Percentiles rank a stretch among this genome's conserved stretches.
Conservation (phyloP, 2,113 vertebrate genomes). For the Crotalus helleri region DNA sequence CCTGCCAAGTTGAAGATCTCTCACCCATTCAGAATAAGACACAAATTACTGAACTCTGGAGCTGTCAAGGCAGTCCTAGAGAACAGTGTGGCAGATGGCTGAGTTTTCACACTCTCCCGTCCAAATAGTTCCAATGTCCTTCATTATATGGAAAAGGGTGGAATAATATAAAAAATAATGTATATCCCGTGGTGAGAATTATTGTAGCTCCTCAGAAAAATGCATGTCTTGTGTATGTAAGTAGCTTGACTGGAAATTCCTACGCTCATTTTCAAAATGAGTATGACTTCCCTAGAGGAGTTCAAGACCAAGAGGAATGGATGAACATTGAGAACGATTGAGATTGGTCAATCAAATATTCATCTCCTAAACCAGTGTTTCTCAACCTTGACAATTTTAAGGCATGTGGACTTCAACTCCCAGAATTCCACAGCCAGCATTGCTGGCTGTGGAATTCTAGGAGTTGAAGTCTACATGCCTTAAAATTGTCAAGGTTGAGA, state of each 20-base stretch:
- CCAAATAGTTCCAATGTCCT: not conserved
- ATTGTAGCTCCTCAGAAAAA: not conserved
- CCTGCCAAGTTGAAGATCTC: not conserved
- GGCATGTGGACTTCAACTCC: too few species aligned
- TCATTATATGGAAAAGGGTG: not conserved
- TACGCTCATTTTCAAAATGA: not conserved
- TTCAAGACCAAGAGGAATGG: not conserved
- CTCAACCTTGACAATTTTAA: too few species aligned
- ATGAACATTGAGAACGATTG: not conserved
- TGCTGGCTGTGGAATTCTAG: too few species aligned
- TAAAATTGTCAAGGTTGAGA: too few species aligned
- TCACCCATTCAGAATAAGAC: not conserved
- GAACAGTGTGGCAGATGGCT: not conserved
- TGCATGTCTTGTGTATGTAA: not conserved
- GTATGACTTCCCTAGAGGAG: not conserved
- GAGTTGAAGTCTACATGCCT: too few species aligned
- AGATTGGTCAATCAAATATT: not conserved
- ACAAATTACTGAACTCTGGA: not conserved
- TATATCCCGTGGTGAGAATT: not conserved
- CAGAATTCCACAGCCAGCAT: too few species aligned
- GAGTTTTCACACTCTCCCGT: not conserved
- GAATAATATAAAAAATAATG: not conserved
- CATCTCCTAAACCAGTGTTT: not conserved
- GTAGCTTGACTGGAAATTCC: not conserved
- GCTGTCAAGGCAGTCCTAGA: not conserved